A percentile compares a stretch with the other conserved stretches of the same genome.
phyloP scores from a whole-genome alignment of 2,797 vertebrate genomes.

The Oophaga sylvatica region DNA sequence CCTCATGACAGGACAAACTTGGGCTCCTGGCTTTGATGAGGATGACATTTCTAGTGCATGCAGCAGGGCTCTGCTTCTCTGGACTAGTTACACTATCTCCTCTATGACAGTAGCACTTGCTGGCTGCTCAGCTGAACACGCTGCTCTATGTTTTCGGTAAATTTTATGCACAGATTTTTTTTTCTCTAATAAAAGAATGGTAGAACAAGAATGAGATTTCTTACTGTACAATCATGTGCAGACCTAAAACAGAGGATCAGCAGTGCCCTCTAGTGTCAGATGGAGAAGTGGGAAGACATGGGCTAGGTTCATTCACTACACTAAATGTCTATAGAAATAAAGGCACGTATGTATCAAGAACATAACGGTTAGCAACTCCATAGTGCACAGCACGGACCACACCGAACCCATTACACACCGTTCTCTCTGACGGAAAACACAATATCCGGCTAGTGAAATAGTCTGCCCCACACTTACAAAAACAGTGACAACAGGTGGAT shows the following conservation, averaged over 20 bases:
- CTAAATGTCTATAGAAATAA: neutral
- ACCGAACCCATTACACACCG: neutral
- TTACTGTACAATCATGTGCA: slow-evolving; percentile 67
- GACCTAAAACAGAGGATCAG: slow-evolving; percentile 87
- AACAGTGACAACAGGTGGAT: neutral
- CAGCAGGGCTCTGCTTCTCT: slow-evolving; percentile 62
- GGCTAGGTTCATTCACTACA: neutral
- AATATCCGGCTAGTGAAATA: neutral
- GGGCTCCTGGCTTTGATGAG: slow-evolving; percentile 74
- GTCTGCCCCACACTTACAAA: neutral
- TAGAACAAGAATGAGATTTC: slow-evolving; percentile 77
- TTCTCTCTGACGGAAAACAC: neutral
- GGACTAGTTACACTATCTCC: slow-evolving; percentile 62
- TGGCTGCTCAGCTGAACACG: slow-evolving; percentile 65
- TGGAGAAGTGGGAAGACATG: slow-evolving; percentile 73
- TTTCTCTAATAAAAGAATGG: slow-evolving; percentile 78
- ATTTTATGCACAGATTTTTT: slow-evolving; percentile 62
- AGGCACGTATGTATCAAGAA: neutral
- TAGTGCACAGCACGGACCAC: neutral
- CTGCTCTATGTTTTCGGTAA: slow-evolving; percentile 65
- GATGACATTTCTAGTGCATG: slow-evolving; percentile 70
- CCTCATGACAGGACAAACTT: slow-evolving; percentile 72
- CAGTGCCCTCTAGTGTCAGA: slow-evolving; percentile 98
- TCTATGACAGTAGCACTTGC: slow-evolving; percentile 62
- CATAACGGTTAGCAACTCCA: neutral